Evolutionary conservation across 2,888 invertebrate genomes (phyloP), one percentile per base, ranked within the genome.

Genomic region (Junonia oenone): DNA sequence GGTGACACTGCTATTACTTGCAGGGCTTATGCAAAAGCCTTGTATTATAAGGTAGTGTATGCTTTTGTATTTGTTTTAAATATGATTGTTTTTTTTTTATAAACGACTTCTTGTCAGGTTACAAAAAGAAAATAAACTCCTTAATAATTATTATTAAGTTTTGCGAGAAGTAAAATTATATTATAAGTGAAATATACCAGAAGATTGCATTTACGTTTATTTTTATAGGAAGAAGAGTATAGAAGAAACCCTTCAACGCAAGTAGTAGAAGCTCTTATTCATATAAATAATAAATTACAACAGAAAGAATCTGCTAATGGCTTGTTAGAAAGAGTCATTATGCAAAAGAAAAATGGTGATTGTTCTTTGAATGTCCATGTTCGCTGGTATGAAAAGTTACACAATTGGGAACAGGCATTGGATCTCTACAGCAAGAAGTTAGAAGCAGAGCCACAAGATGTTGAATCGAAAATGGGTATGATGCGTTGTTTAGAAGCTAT

Each of bases 241-340:
- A 94, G 96, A 56, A 73, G 68, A 58, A 80, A 83, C 63, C 84
- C 80, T 85, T 93, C 72, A 91, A 93, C 68, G 90, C 95, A 95
- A 69, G 97, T 98, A 0, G 94, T 99, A 6, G 99, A 99, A 78
- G 94, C 98, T 0, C 91, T 99, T 0, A 99, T 99, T 72, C 95
- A 95, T 33, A 99, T 99, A 63, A 99, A 99, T 76, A 99, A 99
- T 78, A 99, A 99, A 84, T 90, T 99, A 8, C 99, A 99, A 75
- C 98, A 99, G 73, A 97, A 97, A 62, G 99, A 99, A 83, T 99
- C 99, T 0, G 99, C 99, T 0, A 96, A 96, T 68, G 99, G 99
- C 54, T 85, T 97, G 6, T 78, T 99, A 14, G 95, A 97, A 68
- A 96, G 96, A 77, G 97, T 98, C 0, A 96, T 96, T 89, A 94